phyloP scores from a whole-genome alignment of 2,113 vertebrate species.

The Emydocephalus ijimae region DNA sequence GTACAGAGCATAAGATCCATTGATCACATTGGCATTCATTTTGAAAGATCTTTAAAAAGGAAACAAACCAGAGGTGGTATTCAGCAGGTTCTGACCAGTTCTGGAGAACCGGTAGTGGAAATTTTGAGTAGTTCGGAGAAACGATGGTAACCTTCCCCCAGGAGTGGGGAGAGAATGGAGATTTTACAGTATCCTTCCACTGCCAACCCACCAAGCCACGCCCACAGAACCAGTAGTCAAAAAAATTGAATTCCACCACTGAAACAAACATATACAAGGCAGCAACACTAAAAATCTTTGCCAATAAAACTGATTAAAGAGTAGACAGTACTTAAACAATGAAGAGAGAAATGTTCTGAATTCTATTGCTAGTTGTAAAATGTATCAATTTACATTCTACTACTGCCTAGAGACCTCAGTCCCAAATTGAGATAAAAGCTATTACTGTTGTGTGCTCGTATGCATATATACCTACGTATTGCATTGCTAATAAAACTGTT shows the following conservation, averaged over 20 bases:
- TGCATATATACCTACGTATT: neutral
- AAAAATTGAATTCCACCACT: too few species aligned
- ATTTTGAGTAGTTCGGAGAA: too few species aligned
- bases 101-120: too few species aligned
- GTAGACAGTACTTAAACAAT: neutral
- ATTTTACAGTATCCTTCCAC: too few species aligned
- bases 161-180: too few species aligned
- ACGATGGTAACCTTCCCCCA: too few species aligned
- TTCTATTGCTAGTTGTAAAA: slow-evolving; percentile 3
- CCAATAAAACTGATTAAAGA: slow-evolving; percentile 15
- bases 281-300: neutral
- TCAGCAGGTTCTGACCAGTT: too few species aligned
- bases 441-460: neutral
- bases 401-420: slow-evolving; percentile 12
- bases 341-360: neutral
- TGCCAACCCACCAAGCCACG: too few species aligned
- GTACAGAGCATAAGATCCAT: neutral
- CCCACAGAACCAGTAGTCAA: too few species aligned
- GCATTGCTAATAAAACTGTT: slow-evolving; percentile 36
- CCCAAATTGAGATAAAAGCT: slow-evolving; percentile 25
- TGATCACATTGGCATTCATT: neutral
- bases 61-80: too few species aligned
- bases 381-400: slow-evolving; percentile 17
- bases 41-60: neutral
- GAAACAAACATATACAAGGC: too few species aligned